These are phyloP conservation scores for Belgica antarctica DNA, from an alignment of 2,888 invertebrate genomes.

Conservation along the genomic window DNA sequence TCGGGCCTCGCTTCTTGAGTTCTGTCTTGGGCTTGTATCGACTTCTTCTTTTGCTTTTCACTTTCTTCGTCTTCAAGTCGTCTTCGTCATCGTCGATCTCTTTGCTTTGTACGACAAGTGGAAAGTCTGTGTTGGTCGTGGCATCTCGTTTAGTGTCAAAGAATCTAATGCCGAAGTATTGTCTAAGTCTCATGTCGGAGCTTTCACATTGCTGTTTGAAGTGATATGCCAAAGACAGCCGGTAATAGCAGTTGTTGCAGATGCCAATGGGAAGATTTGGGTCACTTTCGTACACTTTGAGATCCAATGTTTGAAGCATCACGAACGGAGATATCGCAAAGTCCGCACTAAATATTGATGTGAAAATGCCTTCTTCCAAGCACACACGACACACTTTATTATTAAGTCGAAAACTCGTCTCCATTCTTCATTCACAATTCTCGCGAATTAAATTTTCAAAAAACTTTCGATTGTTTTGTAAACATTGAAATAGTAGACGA, in stretches of 20 bases:
- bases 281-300: slow-evolving; percentile 55
- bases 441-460: background rate
- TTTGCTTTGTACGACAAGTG: background rate
- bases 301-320: slow-evolving; percentile 60
- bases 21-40: slow-evolving; percentile 61
- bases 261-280: slow-evolving; percentile 58
- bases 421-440: slow-evolving; percentile 49
- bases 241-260: slow-evolving; percentile 63
- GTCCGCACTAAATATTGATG: slow-evolving; percentile 62
- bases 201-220: slow-evolving; percentile 65
- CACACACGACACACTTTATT: slow-evolving; percentile 61
- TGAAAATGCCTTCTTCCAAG: slow-evolving; percentile 59
- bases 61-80: slow-evolving; percentile 7
- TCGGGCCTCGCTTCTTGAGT: slow-evolving; percentile 61
- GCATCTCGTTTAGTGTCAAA: slow-evolving; percentile 58
- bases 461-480: background rate
- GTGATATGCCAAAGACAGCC: slow-evolving; percentile 62
- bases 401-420: slow-evolving; percentile 52
- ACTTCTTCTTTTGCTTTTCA: slow-evolving; percentile 50
- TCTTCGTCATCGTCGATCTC: slow-evolving; percentile 38
- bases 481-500: slow-evolving; percentile 1
- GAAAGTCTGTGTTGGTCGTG: slow-evolving; percentile 59
- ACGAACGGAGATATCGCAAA: slow-evolving; percentile 61
- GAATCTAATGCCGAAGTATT: slow-evolving; percentile 58
- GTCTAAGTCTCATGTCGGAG: slow-evolving; percentile 60